Percentiles rank a stretch among this genome's conserved stretches.
phyloP scores from a whole-genome alignment of 2,888 invertebrate species.

The Chloroclystis v-ata region DNA sequence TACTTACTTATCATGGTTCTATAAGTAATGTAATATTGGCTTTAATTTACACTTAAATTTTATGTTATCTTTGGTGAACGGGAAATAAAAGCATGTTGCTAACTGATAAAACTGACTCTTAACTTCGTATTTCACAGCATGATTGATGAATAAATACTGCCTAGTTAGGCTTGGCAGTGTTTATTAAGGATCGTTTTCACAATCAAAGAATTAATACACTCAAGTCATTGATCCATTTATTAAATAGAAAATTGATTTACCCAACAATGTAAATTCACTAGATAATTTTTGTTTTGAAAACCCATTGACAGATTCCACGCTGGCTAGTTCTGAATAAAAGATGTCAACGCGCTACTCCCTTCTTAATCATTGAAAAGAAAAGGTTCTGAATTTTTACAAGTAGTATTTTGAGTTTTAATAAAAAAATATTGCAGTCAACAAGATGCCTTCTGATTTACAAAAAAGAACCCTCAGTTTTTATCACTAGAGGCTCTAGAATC shows the following conservation, averaged over 20 bases:
- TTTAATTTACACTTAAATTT: slow-evolving; percentile 34
- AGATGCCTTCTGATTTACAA: not conserved
- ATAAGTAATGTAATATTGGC: slow-evolving; percentile 28
- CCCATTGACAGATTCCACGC: too few species aligned
- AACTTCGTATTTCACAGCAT: slow-evolving; percentile 12
- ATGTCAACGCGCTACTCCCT: slow-evolving; percentile 14
- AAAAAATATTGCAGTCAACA: too few species aligned
- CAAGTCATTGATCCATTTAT: too few species aligned
- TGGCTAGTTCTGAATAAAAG: too few species aligned
- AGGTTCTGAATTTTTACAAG: too few species aligned
- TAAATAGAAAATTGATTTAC: too few species aligned
- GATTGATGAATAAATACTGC: slow-evolving; percentile 9
- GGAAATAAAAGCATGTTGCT: slow-evolving; percentile 31
- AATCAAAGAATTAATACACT: too few species aligned
- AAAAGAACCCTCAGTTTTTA: not conserved
- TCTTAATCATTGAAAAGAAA: too few species aligned
- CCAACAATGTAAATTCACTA: too few species aligned
- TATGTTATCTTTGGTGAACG: slow-evolving; percentile 31
- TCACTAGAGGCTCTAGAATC: slow-evolving; percentile 11
- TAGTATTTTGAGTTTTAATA: too few species aligned
- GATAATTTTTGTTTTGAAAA: too few species aligned
- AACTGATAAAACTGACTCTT: slow-evolving; percentile 20
- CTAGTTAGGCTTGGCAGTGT: too few species aligned
- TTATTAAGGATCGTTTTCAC: not conserved
- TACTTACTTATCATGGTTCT: slow-evolving; percentile 32